Conservation (phyloP, 2,113 vertebrate genomes). For the Ictidomys tridecemlineatus region DNA sequence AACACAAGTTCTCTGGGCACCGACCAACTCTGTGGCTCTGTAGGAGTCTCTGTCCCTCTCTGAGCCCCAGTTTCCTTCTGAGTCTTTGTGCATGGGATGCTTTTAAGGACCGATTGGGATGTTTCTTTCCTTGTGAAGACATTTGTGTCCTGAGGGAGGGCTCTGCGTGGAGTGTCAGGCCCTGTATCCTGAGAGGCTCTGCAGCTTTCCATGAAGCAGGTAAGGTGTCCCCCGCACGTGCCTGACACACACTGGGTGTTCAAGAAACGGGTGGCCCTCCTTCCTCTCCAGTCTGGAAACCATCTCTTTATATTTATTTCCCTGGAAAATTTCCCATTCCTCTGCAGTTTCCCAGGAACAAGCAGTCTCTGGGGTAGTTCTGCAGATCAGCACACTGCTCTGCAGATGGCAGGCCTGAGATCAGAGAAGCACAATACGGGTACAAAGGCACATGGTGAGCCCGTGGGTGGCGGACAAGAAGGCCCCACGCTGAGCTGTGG, state of each 20-base stretch:
- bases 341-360: constrained; percentile 70
- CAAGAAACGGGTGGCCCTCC: neutral
- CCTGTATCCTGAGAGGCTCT: neutral
- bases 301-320: constrained; percentile 60
- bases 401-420: constrained; percentile 75
- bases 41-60: neutral
- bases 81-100: neutral
- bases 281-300: neutral
- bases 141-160: neutral
- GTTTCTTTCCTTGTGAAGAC: neutral
- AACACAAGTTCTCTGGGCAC: neutral
- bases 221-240: neutral
- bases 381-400: constrained; percentile 63
- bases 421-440: constrained; percentile 24
- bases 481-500: neutral
- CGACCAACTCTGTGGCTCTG: neutral
- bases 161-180: neutral
- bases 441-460: constrained; percentile 60
- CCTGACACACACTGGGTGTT: neutral
- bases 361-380: constrained; percentile 53
- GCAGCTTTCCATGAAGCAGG: neutral
- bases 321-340: constrained; percentile 67
- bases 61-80: neutral
- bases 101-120: neutral
- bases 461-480: constrained; percentile 54